A percentile compares a stretch with the other conserved stretches of the same genome.
Evolutionary conservation across 2,888 invertebrate genomes (phyloP).

Genomic region (Choreutis nemorana): DNA sequence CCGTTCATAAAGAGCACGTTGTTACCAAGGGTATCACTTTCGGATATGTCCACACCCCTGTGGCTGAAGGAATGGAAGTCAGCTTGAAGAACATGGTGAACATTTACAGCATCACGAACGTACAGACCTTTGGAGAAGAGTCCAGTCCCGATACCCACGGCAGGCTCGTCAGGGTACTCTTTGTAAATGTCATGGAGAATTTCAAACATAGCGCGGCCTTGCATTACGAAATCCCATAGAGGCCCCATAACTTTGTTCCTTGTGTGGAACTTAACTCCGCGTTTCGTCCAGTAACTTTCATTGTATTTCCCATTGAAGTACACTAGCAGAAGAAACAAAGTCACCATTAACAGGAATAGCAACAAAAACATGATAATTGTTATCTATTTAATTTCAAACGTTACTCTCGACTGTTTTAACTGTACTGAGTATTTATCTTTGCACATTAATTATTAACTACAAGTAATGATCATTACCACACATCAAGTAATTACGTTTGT

Average conservation of each 20-base stretch:
- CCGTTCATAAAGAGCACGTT: constrained; percentile 27
- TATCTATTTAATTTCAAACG: too few relatives aligned
- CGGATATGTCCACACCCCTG: constrained; percentile 22
- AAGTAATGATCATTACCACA: too few relatives aligned
- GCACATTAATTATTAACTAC: too few relatives aligned
- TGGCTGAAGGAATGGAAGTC: constrained; percentile 28
- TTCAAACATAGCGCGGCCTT: constrained; percentile 24
- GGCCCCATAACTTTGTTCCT: constrained; percentile 24
- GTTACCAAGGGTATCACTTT: constrained; percentile 25
- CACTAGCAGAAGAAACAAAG: too few relatives aligned
- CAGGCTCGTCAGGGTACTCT: constrained; percentile 24
- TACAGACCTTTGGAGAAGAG: constrained; percentile 19
- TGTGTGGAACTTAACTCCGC: constrained; percentile 25
- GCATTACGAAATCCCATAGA: constrained; percentile 23
- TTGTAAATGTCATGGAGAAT: constrained; percentile 21
- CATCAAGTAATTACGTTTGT: too few relatives aligned
- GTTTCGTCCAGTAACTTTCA: constrained; percentile 32
- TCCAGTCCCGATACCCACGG: constrained; percentile 23
- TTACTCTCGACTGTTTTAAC: too few relatives aligned
- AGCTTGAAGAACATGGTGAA: constrained; percentile 22
- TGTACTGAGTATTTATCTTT: too few relatives aligned
- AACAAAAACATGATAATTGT: too few relatives aligned
- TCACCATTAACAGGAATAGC: too few relatives aligned
- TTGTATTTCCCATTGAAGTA: constrained; percentile 16
- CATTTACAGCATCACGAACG: constrained; percentile 23